Conservation (phyloP, 2,888 invertebrate species). For the Drosophila dives region DNA sequence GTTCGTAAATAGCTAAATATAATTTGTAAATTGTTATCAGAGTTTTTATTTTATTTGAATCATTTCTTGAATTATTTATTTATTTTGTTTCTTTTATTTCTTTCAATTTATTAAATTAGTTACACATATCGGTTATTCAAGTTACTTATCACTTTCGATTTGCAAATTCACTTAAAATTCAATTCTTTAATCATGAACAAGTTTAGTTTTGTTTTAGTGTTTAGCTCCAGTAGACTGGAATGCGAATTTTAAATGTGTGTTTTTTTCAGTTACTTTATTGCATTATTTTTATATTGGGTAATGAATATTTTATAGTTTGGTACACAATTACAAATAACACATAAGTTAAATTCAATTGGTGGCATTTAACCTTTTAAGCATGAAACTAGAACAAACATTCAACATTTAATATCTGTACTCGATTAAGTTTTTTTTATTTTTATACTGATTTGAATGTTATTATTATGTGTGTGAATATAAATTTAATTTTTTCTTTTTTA, state of each 20-base stretch:
- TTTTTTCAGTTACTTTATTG: background rate
- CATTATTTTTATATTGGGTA: background rate
- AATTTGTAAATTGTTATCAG: constrained; percentile 7
- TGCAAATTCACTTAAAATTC: constrained; percentile 10
- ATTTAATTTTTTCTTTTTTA: background rate
- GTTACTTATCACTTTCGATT: constrained; percentile 31
- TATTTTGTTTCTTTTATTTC: background rate
- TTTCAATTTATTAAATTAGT: too few species aligned
- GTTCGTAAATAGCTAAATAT: constrained; percentile 12
- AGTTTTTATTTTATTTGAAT: background rate
- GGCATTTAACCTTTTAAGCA: constrained; percentile 14
- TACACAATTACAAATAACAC: constrained; percentile 28
- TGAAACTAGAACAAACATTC: constrained; percentile 54
- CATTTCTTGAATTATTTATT: background rate
- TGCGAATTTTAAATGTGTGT: background rate
- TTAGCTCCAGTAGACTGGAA: constrained; percentile 2
- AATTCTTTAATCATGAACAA: background rate
- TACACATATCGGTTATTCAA: background rate
- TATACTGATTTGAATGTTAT: background rate
- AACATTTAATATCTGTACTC: constrained; percentile 39
- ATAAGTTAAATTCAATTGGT: constrained; percentile 31
- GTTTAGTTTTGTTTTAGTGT: background rate
- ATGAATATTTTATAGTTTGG: constrained; percentile 5
- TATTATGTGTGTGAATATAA: background rate
- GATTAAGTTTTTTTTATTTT: constrained; percentile 2